Percentiles rank a stretch among this genome's conserved stretches.
These are phyloP conservation scores for Manis crassicaudata DNA, from an alignment of 2,797 vertebrate species.

Conservation along the genomic window DNA sequence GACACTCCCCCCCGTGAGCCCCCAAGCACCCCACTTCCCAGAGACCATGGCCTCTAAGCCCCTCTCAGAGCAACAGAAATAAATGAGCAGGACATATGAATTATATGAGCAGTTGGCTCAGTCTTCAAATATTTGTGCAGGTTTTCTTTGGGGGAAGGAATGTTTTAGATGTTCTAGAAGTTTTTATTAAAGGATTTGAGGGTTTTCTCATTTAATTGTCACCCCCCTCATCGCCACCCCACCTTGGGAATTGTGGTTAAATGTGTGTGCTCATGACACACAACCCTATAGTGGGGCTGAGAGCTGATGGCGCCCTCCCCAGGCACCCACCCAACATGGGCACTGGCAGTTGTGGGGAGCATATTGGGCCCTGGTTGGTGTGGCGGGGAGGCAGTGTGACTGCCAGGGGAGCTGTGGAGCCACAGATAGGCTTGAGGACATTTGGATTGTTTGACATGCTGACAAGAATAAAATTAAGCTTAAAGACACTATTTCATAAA, in stretches of 20 bases:
- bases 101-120: neutral
- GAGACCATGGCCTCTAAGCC: too few species aligned
- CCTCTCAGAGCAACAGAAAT: neutral
- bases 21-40: neutral
- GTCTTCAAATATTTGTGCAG: neutral
- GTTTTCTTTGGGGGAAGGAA: neutral
- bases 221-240: too few species aligned
- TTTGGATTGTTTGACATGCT: neutral
- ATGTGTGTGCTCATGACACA: neutral
- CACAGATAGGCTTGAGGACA: neutral
- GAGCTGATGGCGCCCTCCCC: too few species aligned
- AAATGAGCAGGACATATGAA: neutral
- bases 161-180: neutral
- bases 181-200: neutral
- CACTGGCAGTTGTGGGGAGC: too few species aligned
- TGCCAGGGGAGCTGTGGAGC: neutral
- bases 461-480: neutral
- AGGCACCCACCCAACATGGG: neutral
- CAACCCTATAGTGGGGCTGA: neutral
- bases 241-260: neutral
- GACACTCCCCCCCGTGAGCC: too few species aligned
- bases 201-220: neutral
- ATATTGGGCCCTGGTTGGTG: rapidly evolving
- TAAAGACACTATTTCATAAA: neutral
- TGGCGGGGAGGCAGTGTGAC: rapidly evolving